Conservation (phyloP, 2,888 invertebrate species). For the Plebejus melissa region DNA sequence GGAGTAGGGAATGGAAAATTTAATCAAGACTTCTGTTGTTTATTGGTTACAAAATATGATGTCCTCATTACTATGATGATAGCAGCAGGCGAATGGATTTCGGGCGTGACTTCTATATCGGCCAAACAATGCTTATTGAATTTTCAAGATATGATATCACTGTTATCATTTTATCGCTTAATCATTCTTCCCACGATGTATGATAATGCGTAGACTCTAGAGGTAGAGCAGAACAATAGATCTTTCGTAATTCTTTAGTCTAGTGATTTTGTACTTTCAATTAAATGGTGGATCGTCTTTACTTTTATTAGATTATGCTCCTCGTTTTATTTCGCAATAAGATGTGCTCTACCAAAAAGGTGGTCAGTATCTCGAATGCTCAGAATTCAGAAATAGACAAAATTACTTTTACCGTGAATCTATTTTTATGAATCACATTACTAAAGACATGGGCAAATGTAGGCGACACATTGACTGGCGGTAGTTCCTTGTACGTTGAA, state of each 20-base stretch:
- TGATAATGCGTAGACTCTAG: neutral
- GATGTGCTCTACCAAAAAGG: neutral
- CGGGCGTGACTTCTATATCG: conserved; percentile 30
- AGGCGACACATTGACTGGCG: neutral
- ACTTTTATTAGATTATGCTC: neutral
- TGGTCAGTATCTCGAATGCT: neutral
- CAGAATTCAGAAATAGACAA: too few species aligned
- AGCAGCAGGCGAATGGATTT: neutral
- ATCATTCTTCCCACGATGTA: conserved; percentile 18
- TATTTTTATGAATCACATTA: neutral
- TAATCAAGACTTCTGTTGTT: neutral
- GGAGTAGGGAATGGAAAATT: neutral
- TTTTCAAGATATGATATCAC: conserved; percentile 39
- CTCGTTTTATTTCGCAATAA: neutral
- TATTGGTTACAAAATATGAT: conserved; percentile 1
- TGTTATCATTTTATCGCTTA: conserved; percentile 36
- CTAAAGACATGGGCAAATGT: neutral
- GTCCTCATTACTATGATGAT: conserved; percentile 9
- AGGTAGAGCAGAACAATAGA: neutral
- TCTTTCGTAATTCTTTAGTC: neutral
- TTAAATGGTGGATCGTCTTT: neutral
- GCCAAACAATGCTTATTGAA: conserved; percentile 37
- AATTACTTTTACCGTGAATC: neutral
- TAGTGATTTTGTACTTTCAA: neutral
- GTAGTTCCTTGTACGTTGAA: neutral